Evolutionary conservation across 23 tunicate genomes (phyloP).

Genomic region (Aplidium turbinatum): DNA sequence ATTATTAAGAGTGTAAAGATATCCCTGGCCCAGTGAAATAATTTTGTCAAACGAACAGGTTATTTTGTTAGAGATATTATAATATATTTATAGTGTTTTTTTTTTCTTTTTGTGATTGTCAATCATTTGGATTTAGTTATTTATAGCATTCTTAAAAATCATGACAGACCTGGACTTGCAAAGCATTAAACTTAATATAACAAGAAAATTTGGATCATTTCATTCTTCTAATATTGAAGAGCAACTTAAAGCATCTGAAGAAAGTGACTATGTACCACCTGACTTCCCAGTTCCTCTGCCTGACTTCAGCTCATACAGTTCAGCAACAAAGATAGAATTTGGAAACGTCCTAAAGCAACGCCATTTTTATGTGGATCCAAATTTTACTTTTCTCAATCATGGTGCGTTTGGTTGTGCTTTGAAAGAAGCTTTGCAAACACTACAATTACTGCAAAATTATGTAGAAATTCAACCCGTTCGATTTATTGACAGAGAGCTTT

Average conservation of each 20-base stretch:
- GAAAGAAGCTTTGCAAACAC: slow-evolving; percentile 59
- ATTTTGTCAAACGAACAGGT: too few species aligned
- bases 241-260: slow-evolving; percentile 46
- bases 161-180: too few species aligned
- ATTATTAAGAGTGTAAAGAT: too few species aligned
- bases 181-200: slow-evolving; percentile 15
- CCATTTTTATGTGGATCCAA: slow-evolving; percentile 44
- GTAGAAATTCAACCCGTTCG: slow-evolving; percentile 72
- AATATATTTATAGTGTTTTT: too few species aligned
- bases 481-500: slow-evolving; percentile 77
- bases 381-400: slow-evolving; percentile 72
- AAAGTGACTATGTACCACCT: slow-evolving; percentile 38
- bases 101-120: too few species aligned
- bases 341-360: slow-evolving; percentile 42
- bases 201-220: slow-evolving; percentile 83
- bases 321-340: slow-evolving; percentile 2
- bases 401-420: slow-evolving; percentile 85
- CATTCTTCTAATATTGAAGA: slow-evolving; percentile 79
- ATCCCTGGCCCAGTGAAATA: too few species aligned
- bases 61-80: too few species aligned
- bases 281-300: slow-evolving; percentile 36
- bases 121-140: too few species aligned
- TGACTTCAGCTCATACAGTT: slow-evolving; percentile 37
- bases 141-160: too few species aligned
- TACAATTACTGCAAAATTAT: slow-evolving; percentile 57